phyloP scores from a whole-genome alignment of 2,888 invertebrate genomes.

The Patella pellucida region DNA sequence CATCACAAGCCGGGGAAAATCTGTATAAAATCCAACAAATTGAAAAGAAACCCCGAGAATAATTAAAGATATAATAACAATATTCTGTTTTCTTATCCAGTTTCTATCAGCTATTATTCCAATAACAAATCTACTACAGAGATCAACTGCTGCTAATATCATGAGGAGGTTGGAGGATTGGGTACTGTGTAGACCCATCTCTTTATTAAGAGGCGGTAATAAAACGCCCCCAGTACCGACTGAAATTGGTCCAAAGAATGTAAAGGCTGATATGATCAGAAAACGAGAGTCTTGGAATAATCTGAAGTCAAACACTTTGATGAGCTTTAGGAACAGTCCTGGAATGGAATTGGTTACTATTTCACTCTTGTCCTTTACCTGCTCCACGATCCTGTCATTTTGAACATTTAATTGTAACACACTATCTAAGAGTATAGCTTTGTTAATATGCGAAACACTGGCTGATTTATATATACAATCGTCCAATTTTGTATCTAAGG shows the following conservation, averaged over 20 bases:
- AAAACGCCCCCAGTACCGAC: background rate
- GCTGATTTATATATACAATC: too few species aligned
- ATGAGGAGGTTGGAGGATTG: background rate
- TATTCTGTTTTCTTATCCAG: conserved; percentile 3
- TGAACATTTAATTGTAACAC: too few species aligned
- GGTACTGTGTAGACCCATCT: background rate
- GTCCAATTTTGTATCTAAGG: too few species aligned
- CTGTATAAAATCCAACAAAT: background rate
- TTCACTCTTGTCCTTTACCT: too few species aligned
- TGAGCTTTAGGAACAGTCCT: too few species aligned
- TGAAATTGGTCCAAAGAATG: background rate
- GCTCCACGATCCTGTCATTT: too few species aligned
- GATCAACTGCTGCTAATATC: background rate
- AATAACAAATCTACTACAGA: background rate
- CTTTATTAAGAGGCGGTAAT: background rate
- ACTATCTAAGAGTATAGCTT: too few species aligned
- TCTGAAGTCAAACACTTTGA: background rate
- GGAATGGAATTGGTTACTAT: too few species aligned
- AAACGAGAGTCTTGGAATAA: background rate
- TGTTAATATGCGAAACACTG: too few species aligned
- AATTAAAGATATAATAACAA: background rate
- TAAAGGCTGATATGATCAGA: background rate
- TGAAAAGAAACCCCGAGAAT: background rate
- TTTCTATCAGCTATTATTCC: conserved; percentile 5
- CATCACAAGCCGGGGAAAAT: background rate